phyloP scores from a whole-genome alignment of 1,140 invertebrate genomes.

The Drosophila pectinifera region DNA sequence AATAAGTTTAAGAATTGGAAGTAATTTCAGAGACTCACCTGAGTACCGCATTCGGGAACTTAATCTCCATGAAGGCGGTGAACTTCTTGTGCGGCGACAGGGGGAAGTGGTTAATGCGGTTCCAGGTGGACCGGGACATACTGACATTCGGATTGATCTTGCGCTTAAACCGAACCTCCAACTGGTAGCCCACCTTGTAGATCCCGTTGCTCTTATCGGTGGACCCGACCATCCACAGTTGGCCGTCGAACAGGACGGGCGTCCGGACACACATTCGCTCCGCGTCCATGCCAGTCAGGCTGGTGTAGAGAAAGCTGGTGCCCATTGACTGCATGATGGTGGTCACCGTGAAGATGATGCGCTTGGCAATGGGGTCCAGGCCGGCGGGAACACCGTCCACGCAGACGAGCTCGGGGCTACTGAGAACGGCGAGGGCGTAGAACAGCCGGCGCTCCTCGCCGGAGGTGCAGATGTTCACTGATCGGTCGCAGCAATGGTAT shows the following conservation, averaged over 20 bases:
- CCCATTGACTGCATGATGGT: conserved; percentile 60
- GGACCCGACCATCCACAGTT: conserved; percentile 89
- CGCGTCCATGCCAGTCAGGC: conserved; percentile 92
- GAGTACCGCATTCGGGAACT: conserved; percentile 55
- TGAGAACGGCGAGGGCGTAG: conserved; percentile 95
- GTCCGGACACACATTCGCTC: conserved; percentile 92
- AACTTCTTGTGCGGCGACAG: conserved; percentile 61
- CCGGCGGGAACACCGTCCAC: conserved; percentile 88
- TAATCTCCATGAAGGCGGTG: conserved; percentile 52
- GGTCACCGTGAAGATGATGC: conserved; percentile 90
- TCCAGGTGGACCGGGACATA: conserved; percentile 52
- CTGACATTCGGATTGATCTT: conserved; percentile 59
- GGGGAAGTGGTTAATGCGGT: conserved; percentile 65
- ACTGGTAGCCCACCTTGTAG: conserved; percentile 71
- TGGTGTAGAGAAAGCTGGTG: conserved; percentile 89
- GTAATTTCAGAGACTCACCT: conserved; percentile 44
- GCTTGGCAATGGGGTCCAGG: conserved; percentile 92
- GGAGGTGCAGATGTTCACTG: conserved; percentile 86
- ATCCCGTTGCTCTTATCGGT: conserved; percentile 87
- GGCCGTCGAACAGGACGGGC: conserved; percentile 93
- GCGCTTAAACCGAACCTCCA: conserved; percentile 69
- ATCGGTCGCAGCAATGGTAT: conserved; percentile 11
- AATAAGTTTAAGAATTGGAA: background rate
- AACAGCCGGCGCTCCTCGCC: conserved; percentile 95
- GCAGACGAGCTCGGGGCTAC: conserved; percentile 87